These are phyloP conservation scores for Zoanthus gigantus DNA, from an alignment of 92 coral and sea anemone genomes.

Conservation along the genomic window DNA sequence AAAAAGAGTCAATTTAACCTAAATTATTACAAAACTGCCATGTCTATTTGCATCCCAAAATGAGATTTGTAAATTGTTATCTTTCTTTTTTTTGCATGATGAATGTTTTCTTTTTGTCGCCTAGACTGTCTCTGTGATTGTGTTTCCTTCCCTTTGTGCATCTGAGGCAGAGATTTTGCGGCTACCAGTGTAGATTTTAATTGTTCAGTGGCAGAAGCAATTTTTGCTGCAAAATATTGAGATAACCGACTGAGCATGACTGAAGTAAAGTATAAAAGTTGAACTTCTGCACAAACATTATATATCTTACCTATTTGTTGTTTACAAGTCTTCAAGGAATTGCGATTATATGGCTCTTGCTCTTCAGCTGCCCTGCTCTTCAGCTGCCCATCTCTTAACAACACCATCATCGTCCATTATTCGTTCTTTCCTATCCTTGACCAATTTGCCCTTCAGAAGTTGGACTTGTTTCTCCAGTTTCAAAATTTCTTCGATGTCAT, in stretches of 20 bases:
- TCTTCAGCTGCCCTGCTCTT: constrained; percentile 46
- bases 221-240: constrained; percentile 29
- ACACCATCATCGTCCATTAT: constrained; percentile 15
- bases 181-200: constrained; percentile 31
- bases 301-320: constrained; percentile 5
- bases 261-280: too few relatives aligned
- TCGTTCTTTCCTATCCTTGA: not conserved
- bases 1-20: not conserved
- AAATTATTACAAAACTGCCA: not conserved
- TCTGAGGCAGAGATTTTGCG: not conserved
- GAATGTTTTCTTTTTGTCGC: not conserved
- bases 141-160: too few relatives aligned
- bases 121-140: not conserved
- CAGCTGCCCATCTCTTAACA: constrained; percentile 43
- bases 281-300: constrained; percentile 9
- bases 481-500: constrained; percentile 6
- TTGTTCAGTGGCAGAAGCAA: constrained; percentile 34
- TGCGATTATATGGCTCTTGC: constrained; percentile 41
- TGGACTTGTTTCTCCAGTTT: constrained; percentile 27
- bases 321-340: constrained; percentile 18
- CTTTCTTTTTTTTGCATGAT: constrained; percentile 4
- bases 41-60: not conserved
- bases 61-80: constrained; percentile 19
- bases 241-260: not conserved
- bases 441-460: constrained; percentile 26